phyloP scores from a whole-genome alignment of 2,797 vertebrate genomes.

The Mormyrus proboscirostris region DNA sequence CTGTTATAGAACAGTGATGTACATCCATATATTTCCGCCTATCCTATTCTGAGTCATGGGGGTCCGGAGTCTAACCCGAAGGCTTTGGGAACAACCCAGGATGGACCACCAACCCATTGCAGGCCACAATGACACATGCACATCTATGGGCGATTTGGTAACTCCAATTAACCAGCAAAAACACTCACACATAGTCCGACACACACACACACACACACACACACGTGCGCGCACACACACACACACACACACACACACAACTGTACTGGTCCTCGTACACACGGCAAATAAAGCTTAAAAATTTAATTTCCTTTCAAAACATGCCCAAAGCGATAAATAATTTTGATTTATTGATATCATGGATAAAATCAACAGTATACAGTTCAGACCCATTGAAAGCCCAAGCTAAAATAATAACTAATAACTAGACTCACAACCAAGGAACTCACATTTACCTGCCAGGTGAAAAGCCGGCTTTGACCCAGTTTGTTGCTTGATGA shows the following conservation, averaged over 20 bases:
- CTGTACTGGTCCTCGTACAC: not conserved
- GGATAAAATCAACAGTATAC: not conserved
- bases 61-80: not conserved
- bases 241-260: not conserved
- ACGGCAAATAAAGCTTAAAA: not conserved
- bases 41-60: not conserved
- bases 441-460: not conserved
- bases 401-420: not conserved
- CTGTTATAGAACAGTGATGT: not conserved
- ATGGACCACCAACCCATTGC: not conserved
- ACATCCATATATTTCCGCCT: not conserved
- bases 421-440: not conserved
- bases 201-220: too few species aligned
- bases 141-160: not conserved
- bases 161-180: not conserved
- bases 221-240: not conserved
- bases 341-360: not conserved
- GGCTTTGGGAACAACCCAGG: not conserved
- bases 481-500: not conserved
- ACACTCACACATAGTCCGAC: not conserved
- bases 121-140: not conserved
- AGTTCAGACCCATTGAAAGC: not conserved
- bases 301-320: not conserved
- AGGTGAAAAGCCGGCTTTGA: constrained; percentile 9
- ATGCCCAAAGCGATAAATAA: not conserved